Conservation (phyloP, 2,888 invertebrate genomes). For the Blastobasis lacticolella region DNA sequence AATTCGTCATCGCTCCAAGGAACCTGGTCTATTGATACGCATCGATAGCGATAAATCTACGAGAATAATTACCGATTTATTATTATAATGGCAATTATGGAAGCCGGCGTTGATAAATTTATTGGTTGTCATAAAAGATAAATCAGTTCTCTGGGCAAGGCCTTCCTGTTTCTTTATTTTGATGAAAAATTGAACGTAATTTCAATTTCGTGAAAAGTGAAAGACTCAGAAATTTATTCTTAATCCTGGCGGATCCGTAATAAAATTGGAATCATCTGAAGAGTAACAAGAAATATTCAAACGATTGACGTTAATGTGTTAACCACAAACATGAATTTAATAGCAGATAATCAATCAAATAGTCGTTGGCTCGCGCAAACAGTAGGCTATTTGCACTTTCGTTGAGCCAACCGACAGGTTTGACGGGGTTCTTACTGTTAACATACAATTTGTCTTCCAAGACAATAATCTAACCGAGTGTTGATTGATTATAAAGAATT, state of each 20-base stretch:
- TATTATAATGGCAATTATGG: background rate
- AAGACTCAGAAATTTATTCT: too few relatives aligned
- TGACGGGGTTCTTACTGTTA: background rate
- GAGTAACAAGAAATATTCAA: background rate
- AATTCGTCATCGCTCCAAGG: slow-evolving; percentile 28
- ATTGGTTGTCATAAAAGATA: too few relatives aligned
- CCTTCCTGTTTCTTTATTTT: too few relatives aligned
- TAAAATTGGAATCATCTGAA: too few relatives aligned
- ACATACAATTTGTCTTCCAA: slow-evolving; percentile 1
- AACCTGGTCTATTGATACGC: background rate
- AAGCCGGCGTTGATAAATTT: too few relatives aligned
- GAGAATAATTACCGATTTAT: background rate
- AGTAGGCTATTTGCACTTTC: slow-evolving; percentile 16
- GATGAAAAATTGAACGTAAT: too few relatives aligned
- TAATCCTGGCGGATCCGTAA: too few relatives aligned
- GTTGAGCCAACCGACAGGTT: slow-evolving; percentile 11
- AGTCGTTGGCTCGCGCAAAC: slow-evolving; percentile 13
- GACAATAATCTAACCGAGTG: slow-evolving; percentile 1
- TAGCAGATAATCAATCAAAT: slow-evolving; percentile 19
- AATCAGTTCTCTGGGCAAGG: too few relatives aligned
- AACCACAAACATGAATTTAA: slow-evolving; percentile 19
- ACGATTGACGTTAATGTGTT: slow-evolving; percentile 9
- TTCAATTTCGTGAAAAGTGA: too few relatives aligned
- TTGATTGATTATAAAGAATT: slow-evolving; percentile 9
- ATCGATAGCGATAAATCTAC: background rate